Evolutionary conservation across 2,113 vertebrate genomes (phyloP).

Genomic region (Natator depressus): DNA sequence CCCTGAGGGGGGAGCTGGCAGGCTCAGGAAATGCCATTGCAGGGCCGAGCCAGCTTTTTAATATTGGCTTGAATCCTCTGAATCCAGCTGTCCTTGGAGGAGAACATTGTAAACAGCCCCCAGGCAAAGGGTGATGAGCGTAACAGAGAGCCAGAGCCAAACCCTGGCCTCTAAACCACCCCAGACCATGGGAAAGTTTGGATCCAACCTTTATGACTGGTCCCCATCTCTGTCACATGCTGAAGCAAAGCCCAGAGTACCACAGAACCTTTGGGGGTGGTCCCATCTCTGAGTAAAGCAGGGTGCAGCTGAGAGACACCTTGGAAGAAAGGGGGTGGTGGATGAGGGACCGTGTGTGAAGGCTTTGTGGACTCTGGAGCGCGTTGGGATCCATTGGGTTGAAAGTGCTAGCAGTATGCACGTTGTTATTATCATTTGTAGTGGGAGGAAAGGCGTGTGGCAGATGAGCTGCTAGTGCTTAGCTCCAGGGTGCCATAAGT

Average conservation of each 20-base stretch:
- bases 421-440: neutral
- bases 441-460: neutral
- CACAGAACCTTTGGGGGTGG: neutral
- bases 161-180: neutral
- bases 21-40: constrained; percentile 9
- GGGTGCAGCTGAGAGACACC: neutral
- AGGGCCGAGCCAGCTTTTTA: constrained; percentile 37
- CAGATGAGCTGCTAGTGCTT: neutral
- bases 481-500: neutral
- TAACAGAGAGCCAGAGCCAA: neutral
- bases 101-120: neutral
- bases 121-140: fast-evolving
- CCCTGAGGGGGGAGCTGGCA: constrained; percentile 42
- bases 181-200: neutral
- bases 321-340: constrained; percentile 12
- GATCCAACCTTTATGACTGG: neutral
- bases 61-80: constrained; percentile 6
- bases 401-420: neutral
- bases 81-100: constrained; percentile 46
- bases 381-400: neutral
- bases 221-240: neutral
- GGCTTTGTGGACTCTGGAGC: neutral
- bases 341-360: neutral
- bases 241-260: neutral
- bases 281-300: constrained; percentile 1